Conservation (phyloP, 2,888 invertebrate genomes). For the Unio pictorum region DNA sequence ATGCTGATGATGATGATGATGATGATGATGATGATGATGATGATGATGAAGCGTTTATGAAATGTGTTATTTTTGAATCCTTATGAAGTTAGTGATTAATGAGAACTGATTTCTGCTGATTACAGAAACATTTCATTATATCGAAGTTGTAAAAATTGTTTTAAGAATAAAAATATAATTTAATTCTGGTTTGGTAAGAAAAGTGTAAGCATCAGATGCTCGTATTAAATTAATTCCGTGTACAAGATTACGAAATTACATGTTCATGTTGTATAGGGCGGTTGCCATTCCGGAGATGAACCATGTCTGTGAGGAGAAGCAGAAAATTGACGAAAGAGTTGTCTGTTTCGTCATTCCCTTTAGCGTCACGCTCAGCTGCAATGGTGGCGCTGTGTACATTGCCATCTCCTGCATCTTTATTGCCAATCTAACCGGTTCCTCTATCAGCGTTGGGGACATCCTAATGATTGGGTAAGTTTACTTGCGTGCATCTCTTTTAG, state of each 20-base stretch:
- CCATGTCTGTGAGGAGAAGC: constrained; percentile 49
- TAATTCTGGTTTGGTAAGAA: too few relatives aligned
- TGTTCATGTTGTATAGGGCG: constrained; percentile 35
- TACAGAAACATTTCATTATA: too few relatives aligned
- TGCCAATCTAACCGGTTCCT: constrained; percentile 43
- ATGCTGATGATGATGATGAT: too few relatives aligned
- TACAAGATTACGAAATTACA: background rate
- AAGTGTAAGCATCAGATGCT: too few relatives aligned
- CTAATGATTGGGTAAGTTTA: constrained; percentile 53
- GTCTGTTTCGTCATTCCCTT: constrained; percentile 59
- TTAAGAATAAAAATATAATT: too few relatives aligned
- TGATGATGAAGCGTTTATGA: too few relatives aligned
- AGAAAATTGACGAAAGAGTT: constrained; percentile 55
- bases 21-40: too few relatives aligned
- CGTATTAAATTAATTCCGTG: too few relatives aligned
- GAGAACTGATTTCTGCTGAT: too few relatives aligned
- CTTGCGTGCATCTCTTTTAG: background rate
- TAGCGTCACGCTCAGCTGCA: constrained; percentile 61
- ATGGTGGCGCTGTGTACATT: constrained; percentile 63
- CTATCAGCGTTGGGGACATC: constrained; percentile 34
- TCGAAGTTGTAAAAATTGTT: too few relatives aligned
- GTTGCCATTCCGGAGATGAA: constrained; percentile 65
- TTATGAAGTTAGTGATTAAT: too few relatives aligned
- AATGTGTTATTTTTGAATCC: too few relatives aligned
- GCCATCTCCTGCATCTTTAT: constrained; percentile 55